Conservation (phyloP, 2,113 vertebrate genomes). For the Scomber japonicus region DNA sequence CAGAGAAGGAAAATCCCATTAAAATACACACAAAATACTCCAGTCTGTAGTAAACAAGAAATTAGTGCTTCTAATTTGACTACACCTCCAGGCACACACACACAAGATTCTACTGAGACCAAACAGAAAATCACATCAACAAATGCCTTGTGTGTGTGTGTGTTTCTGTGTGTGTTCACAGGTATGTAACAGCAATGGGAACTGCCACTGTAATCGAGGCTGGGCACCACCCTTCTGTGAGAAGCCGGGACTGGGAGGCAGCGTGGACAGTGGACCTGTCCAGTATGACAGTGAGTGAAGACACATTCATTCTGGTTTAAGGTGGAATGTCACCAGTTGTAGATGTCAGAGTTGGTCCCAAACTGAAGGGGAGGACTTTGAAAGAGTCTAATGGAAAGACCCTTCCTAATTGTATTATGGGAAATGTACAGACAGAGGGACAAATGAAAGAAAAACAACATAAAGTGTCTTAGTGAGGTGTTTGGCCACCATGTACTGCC, state of each 20-base stretch:
- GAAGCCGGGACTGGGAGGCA: slow-evolving; percentile 91
- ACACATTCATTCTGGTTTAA: too few relatives aligned
- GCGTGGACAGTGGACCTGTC: slow-evolving; percentile 93
- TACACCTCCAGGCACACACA: slow-evolving; percentile 23
- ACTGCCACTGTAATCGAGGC: slow-evolving; percentile 92
- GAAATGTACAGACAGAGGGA: neutral
- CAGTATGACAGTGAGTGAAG: slow-evolving; percentile 87
- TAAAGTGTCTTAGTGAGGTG: too few relatives aligned
- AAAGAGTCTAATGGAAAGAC: too few relatives aligned
- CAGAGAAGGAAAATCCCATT: slow-evolving; percentile 31
- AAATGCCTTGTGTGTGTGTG: neutral
- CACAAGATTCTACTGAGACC: neutral
- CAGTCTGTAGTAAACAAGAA: slow-evolving; percentile 23
- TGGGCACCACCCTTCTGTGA: slow-evolving; percentile 95
- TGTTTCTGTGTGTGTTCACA: slow-evolving; percentile 63
- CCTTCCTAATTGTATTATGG: too few relatives aligned
- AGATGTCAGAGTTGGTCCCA: too few relatives aligned
- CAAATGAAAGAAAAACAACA: too few relatives aligned
- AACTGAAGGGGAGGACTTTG: too few relatives aligned
- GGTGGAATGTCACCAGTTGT: too few relatives aligned
- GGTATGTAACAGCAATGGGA: slow-evolving; percentile 96
- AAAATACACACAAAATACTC: neutral
- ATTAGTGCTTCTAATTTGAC: slow-evolving; percentile 34
- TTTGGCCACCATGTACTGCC: too few relatives aligned
- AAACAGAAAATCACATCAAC: slow-evolving; percentile 23